Evolutionary conservation across 2,888 invertebrate species (phyloP).

Genomic region (Trisateles emortualis): DNA sequence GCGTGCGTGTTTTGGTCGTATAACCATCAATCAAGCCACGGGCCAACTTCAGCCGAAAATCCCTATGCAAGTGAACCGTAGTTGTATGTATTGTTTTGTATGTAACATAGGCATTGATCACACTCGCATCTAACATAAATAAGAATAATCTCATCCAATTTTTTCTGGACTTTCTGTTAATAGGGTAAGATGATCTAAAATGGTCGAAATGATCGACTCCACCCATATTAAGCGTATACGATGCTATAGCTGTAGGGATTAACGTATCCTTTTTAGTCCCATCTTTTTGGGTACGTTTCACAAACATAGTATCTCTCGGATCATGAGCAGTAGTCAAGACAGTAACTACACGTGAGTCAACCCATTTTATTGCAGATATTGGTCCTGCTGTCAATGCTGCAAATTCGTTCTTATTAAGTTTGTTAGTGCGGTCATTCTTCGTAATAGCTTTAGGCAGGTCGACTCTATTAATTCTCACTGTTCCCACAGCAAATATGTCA

Average conservation of each 20-base stretch:
- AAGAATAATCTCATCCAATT: slow-evolving; percentile 11
- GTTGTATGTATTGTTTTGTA: neutral
- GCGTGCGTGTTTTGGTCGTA: no score
- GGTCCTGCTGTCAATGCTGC: slow-evolving; percentile 34
- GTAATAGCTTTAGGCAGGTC: slow-evolving; percentile 12
- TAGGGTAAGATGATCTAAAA: slow-evolving; percentile 14
- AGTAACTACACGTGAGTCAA: slow-evolving; percentile 18
- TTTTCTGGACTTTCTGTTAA: slow-evolving; percentile 15
- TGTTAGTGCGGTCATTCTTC: slow-evolving; percentile 7
- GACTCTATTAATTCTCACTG: slow-evolving; percentile 18
- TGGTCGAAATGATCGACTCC: slow-evolving; percentile 15
- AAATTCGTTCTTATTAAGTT: slow-evolving; percentile 16
- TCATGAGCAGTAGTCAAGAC: slow-evolving; percentile 38
- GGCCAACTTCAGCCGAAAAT: neutral
- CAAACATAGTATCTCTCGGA: slow-evolving; percentile 7
- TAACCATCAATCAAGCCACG: no score
- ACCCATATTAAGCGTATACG: slow-evolving; percentile 15
- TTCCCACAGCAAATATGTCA: slow-evolving; percentile 14
- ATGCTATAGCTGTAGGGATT: slow-evolving; percentile 16
- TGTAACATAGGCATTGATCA: neutral
- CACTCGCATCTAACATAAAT: neutral
- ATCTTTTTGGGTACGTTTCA: slow-evolving; percentile 17
- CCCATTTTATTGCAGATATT: slow-evolving; percentile 38
- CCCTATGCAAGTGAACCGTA: neutral
- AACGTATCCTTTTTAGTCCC: slow-evolving; percentile 14